A percentile compares a stretch with the other conserved stretches of the same genome.
phyloP scores from a whole-genome alignment of 1,140 invertebrate genomes.

The Macrobrachium rosenbergii region DNA sequence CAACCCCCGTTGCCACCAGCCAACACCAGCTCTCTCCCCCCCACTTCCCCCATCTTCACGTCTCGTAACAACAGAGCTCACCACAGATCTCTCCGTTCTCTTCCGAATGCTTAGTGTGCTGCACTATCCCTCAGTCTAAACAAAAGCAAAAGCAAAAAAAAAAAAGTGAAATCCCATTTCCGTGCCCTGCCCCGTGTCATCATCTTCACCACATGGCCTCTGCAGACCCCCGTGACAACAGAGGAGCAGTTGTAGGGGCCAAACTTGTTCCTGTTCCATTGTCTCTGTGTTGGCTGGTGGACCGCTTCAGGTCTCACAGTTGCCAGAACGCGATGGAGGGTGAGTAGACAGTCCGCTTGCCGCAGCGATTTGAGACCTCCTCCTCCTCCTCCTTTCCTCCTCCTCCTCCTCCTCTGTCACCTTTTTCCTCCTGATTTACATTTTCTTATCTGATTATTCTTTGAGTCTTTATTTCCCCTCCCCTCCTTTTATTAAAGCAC shows the following conservation, averaged over 20 bases:
- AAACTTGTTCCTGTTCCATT: slow-evolving; percentile 5
- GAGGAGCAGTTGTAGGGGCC: slow-evolving; percentile 13
- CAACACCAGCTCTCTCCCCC: slow-evolving; percentile 4
- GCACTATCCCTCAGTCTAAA: too few species aligned
- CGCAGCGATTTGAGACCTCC: slow-evolving; percentile 26
- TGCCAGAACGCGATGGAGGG: slow-evolving; percentile 39
- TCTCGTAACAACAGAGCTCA: not conserved
- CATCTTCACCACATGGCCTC: slow-evolving; percentile 14
- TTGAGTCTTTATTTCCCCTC: slow-evolving; percentile 20
- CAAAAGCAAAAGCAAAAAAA: too few species aligned
- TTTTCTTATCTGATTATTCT: too few species aligned
- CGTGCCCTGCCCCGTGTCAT: slow-evolving; percentile 24
- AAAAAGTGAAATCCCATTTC: not conserved
- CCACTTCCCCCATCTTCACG: not conserved
- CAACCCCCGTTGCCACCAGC: not conserved
- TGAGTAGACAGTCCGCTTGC: slow-evolving; percentile 57
- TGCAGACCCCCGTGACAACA: too few species aligned
- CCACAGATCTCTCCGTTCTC: too few species aligned
- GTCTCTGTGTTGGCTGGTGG: slow-evolving; percentile 1
- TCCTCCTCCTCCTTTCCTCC: not conserved
- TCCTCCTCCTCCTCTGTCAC: not conserved
- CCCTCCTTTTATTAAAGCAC: slow-evolving; percentile 49
- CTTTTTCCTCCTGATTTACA: not conserved
- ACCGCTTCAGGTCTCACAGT: slow-evolving; percentile 1
- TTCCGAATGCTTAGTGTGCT: too few species aligned